These are phyloP conservation scores for Terrapene triunguis DNA, from an alignment of 2,113 vertebrate genomes.

Conservation along the genomic window DNA sequence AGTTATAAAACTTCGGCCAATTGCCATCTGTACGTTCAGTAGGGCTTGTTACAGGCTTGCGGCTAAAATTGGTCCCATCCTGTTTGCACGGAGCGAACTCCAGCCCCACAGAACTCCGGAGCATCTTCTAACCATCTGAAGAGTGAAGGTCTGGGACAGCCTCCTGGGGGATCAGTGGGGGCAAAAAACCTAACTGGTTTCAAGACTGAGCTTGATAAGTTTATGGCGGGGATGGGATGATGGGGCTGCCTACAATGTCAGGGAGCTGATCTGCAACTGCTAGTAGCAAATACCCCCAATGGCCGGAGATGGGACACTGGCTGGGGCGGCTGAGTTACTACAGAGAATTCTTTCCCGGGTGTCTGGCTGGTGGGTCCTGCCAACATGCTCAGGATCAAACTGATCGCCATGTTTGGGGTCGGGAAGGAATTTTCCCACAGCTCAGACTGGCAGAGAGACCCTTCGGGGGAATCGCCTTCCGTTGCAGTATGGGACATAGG, in stretches of 20 bases:
- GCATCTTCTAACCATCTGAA: not conserved
- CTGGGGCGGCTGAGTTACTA: not conserved
- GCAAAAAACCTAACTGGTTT: not conserved
- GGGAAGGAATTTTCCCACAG: not conserved
- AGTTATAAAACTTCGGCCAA: not conserved
- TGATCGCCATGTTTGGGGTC: not conserved
- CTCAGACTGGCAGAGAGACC: too few species aligned
- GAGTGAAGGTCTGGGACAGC: not conserved
- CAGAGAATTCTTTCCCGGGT: not conserved
- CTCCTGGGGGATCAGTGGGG: not conserved
- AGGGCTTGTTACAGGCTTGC: not conserved
- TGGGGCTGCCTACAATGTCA: too few species aligned
- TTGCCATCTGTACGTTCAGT: too few species aligned
- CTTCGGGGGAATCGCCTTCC: too few species aligned
- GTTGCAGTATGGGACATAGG: not conserved
- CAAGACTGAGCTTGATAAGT: not conserved
- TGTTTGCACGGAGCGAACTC: not conserved
- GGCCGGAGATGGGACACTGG: not conserved
- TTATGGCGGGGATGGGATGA: not conserved
- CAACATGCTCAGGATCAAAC: not conserved
- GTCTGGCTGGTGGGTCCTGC: not conserved
- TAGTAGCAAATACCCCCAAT: not conserved
- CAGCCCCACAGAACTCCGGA: not conserved
- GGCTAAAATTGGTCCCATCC: not conserved
- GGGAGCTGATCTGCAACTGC: too few species aligned